phyloP scores from a whole-genome alignment of 2,113 vertebrate genomes.

The Mastomys coucha region DNA sequence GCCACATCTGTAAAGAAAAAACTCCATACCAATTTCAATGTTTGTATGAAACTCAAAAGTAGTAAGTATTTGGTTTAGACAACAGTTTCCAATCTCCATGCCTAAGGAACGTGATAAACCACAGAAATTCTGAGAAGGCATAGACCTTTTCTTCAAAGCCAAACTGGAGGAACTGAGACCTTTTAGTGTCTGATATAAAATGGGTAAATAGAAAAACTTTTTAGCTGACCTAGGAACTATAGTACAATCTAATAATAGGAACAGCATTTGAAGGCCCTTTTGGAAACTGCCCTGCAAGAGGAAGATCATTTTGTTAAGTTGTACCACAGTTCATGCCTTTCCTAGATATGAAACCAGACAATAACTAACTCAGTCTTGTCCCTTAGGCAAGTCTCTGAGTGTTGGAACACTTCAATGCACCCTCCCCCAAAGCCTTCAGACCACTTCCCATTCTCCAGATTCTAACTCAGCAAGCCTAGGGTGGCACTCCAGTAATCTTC shows the following conservation, averaged over 20 bases:
- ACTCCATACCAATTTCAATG: not conserved
- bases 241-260: not conserved
- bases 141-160: not conserved
- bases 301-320: not conserved
- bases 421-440: not conserved
- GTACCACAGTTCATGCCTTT: not conserved
- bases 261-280: not conserved
- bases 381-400: not conserved
- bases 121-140: not conserved
- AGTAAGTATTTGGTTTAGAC: not conserved
- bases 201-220: not conserved
- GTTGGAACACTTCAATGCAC: not conserved
- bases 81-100: not conserved
- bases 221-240: slow-evolving; percentile 26
- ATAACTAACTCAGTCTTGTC: not conserved
- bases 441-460: not conserved
- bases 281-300: not conserved
- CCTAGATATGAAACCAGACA: not conserved
- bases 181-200: not conserved
- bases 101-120: not conserved
- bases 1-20: no score
- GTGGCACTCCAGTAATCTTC: not conserved
- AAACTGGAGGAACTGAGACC: not conserved
- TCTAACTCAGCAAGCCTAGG: not conserved
- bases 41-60: not conserved